Evolutionary conservation across 1,140 invertebrate species (phyloP).

Genomic region (Xylocopa sonorina): DNA sequence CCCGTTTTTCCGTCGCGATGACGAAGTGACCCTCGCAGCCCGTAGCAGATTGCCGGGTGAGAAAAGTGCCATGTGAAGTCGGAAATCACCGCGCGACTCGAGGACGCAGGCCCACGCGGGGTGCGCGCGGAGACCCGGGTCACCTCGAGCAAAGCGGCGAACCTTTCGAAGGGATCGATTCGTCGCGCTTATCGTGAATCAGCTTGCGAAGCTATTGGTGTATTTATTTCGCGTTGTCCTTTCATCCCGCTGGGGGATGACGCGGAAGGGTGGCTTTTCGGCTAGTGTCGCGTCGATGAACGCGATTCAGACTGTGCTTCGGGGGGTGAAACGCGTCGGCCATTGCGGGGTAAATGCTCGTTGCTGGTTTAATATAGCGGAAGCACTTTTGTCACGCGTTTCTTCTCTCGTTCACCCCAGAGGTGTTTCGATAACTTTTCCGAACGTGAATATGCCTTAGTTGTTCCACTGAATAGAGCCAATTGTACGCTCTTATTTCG

Average conservation of each 20-base stretch:
- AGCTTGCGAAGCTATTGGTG: neutral
- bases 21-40: neutral
- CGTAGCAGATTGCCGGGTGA: slow-evolving; percentile 59
- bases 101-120: slow-evolving; percentile 17
- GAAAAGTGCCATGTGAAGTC: slow-evolving; percentile 73
- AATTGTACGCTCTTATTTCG: too few relatives aligned
- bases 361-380: neutral
- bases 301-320: neutral
- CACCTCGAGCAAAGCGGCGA: neutral
- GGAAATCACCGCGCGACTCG: slow-evolving; percentile 68
- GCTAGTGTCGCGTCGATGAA: neutral
- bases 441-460: too few relatives aligned
- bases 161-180: slow-evolving; percentile 49
- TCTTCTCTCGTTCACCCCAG: neutral
- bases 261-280: neutral
- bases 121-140: neutral
- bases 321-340: neutral
- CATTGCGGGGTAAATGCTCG: neutral
- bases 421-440: too few relatives aligned
- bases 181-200: slow-evolving; percentile 60
- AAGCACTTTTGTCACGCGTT: neutral
- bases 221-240: slow-evolving; percentile 13
- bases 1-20: neutral
- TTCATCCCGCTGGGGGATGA: neutral
- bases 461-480: too few relatives aligned